These are phyloP conservation scores for Idaea biselata DNA, from an alignment of 2,888 invertebrate species.

Conservation along the genomic window DNA sequence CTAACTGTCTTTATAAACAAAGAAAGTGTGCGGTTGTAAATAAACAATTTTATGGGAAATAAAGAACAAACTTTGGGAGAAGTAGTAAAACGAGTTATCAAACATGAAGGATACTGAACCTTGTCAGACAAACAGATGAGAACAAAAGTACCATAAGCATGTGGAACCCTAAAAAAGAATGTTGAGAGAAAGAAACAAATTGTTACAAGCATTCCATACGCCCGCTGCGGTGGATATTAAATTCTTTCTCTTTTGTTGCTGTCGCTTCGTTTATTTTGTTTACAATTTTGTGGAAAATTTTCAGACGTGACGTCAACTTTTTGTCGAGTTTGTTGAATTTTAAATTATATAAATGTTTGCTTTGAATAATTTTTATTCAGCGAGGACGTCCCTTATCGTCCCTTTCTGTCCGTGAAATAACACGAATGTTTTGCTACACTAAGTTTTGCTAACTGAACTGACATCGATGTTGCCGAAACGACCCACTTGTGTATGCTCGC, in stretches of 20 bases:
- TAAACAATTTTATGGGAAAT: conserved; percentile 15
- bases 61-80: conserved; percentile 12
- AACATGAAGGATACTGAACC: conserved; percentile 30
- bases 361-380: conserved; percentile 43
- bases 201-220: conserved; percentile 58
- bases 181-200: conserved; percentile 66
- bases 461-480: conserved; percentile 11
- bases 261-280: conserved; percentile 61
- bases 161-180: conserved; percentile 56
- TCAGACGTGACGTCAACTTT: conserved; percentile 52
- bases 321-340: conserved; percentile 49
- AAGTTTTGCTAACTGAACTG: conserved; percentile 9
- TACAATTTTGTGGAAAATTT: conserved; percentile 57
- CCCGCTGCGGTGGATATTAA: conserved; percentile 67
- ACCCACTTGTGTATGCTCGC: conserved; percentile 6
- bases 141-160: conserved; percentile 39
- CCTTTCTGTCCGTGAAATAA: conserved; percentile 13
- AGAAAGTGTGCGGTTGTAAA: conserved; percentile 6
- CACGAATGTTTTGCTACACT: conserved; percentile 11
- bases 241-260: conserved; percentile 68
- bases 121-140: conserved; percentile 39
- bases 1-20: conserved; percentile 8
- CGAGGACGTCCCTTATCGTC: conserved; percentile 11
- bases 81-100: conserved; percentile 23
- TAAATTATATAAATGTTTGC: conserved; percentile 52